phyloP scores from a whole-genome alignment of 2,797 vertebrate species.

The Rhabdomys pumilio region DNA sequence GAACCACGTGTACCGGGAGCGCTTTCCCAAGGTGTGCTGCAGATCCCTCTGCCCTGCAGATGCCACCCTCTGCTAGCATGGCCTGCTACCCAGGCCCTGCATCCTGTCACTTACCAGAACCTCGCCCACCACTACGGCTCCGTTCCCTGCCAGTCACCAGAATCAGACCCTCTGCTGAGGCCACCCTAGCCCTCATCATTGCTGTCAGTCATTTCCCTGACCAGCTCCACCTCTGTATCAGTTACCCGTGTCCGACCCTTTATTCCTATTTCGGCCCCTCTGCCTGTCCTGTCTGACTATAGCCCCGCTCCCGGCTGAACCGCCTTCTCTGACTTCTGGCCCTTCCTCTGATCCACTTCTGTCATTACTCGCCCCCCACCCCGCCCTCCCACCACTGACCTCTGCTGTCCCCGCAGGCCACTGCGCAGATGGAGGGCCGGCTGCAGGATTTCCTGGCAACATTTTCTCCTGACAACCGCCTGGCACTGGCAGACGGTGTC shows the following conservation, averaged over 20 bases:
- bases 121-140: not conserved
- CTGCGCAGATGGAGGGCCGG: slow-evolving; percentile 98
- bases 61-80: not conserved
- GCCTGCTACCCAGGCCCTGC: too few relatives aligned
- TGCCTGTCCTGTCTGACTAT: not conserved
- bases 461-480: slow-evolving; percentile 92
- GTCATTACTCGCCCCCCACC: not conserved
- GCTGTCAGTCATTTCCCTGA: not conserved
- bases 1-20: slow-evolving; percentile 99
- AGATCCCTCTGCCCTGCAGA: not conserved
- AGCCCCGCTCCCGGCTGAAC: not conserved
- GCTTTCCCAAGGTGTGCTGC: slow-evolving; percentile 96
- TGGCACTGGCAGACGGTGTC: slow-evolving; percentile 96
- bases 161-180: not conserved
- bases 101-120: not conserved
- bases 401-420: slow-evolving; percentile 91
- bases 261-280: too few relatives aligned
- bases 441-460: slow-evolving; percentile 94
- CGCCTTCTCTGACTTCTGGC: not conserved
- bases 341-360: not conserved
- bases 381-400: accelerated
- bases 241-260: not conserved
- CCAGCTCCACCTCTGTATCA: not conserved
- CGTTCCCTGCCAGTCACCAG: not conserved
- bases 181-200: not conserved